Evolutionary conservation across 1,140 invertebrate genomes (phyloP), one percentile per base, ranked within the genome.

Genomic region (Augochlora pura): DNA sequence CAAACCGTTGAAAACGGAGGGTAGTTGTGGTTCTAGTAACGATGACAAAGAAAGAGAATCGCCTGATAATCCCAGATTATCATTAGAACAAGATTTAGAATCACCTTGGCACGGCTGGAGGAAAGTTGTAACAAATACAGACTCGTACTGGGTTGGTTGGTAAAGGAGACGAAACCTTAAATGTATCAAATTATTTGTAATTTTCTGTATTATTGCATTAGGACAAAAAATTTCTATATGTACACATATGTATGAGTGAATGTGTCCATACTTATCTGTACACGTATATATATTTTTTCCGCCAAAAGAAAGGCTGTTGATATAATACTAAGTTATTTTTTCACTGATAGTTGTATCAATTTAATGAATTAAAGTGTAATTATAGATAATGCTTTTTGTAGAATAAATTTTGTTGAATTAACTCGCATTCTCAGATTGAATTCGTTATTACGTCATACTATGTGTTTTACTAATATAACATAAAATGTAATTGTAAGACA

Each of bases 101-200:
- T 84, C 68, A 57, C 89, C 89, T 18, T 91, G 90, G 90, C 90
- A 91, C 78, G 92, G 91, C 14, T 92, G 92, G 90, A 90, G 89
- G 70, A 91, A 92, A 84, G 84, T 88, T 42, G 84, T 75, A 46
- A 78, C 69, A 7, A 84, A 87, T 46, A 77, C 88, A 76, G 60
- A 82, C 46, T 72, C 82, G 10, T 88, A 89, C 60, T 91, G 89
- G 88, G 77, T 87, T 46, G 90, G 90, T 7, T 90, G 88, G 88
- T 89, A 84, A 67, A 66, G 54, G 16, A 70, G 66, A 70, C 18
- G 2, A 39, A 68, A 76, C 25, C n/a, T 54, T 65, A 16, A 52
- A 27, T 18, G 27, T 25, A 67, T n/a, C 42, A 23, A 46, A 49
- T 68, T 10, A 32, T 67, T 67, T 68, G 38, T 71, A 62, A 60